Evolutionary conservation across 2,797 vertebrate genomes (phyloP), one percentile per base, ranked within the genome.

Genomic region (Darevskia nairensis): DNA sequence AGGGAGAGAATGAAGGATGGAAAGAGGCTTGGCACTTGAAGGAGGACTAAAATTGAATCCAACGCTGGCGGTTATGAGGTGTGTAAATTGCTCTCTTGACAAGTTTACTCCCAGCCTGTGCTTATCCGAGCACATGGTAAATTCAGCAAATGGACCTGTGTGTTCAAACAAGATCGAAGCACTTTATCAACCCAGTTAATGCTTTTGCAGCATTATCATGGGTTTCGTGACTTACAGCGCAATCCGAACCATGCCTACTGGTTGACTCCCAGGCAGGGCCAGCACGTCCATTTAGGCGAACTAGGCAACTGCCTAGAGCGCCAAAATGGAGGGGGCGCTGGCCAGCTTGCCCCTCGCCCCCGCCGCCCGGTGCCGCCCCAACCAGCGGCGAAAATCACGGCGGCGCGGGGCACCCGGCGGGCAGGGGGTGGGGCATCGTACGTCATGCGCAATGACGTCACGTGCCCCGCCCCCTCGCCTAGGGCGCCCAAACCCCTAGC

Each of bases 11-110:
- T 27, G 50, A 75, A 85, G 21, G 25, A 84, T 61, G 55, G 32
- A 29, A 75, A 61, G 68, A 71, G 82, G 15, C 6, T 72, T 75
- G 72, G 83, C 50, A 29, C 71, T 41, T 27, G 32, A 75, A 75
- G 71, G 59, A 75, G 82, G 50, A 3, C 71, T 61, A 29, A 59
- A 75, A 41, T 6, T 41, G 50, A 75, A 85, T 61, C 35, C 55
- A 75, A 50, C 27, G 25, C 39, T 59, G 71, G 71, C 50, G 15
- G 61, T 75, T 85, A 76, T 75, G 83, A 61, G 32, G 50, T 85
- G 71, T 29, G 50, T 61, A 85, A 76, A 76, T 85, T 85, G 71
- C 29, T 75, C 71, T 64, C 83, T 75, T 75, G 83, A 71, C 72
- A 75, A 41, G 71, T 75, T 75, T 59, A 29, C 71, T 61, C 55